Conservation (phyloP, 2,797 vertebrate genomes). For the Siniperca undulata region DNA sequence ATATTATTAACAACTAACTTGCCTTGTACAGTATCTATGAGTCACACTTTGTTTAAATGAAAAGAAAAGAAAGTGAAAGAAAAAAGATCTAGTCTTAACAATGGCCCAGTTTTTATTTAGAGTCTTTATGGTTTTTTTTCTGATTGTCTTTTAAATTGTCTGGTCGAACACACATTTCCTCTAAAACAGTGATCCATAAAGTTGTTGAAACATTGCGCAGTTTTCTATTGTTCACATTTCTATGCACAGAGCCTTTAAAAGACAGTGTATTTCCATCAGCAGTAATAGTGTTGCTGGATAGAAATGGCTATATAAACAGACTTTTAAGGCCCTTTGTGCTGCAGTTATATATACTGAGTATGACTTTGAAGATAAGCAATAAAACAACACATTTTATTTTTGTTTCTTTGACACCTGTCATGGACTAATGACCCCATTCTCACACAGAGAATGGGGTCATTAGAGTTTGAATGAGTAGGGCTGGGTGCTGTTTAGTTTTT, state of each 20-base stretch:
- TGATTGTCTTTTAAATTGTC: not conserved
- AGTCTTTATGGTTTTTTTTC: not conserved
- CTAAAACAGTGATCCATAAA: constrained; percentile 18
- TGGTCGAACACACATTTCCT: constrained; percentile 16
- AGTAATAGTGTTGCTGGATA: constrained; percentile 52
- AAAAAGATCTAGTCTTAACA: not conserved
- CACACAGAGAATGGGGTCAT: constrained; percentile 42
- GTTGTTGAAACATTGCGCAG: constrained; percentile 48
- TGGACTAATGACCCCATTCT: constrained; percentile 69
- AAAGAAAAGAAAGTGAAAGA: constrained; percentile 30
- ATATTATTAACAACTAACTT: not conserved
- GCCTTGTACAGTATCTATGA: not conserved
- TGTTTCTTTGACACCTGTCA: constrained; percentile 64
- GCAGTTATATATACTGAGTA: constrained; percentile 72
- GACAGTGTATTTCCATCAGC: constrained; percentile 58
- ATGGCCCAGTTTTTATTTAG: constrained; percentile 5
- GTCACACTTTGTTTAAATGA: constrained; percentile 1
- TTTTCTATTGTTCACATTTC: constrained; percentile 56
- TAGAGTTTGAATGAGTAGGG: constrained; percentile 54
- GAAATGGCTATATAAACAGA: constrained; percentile 54
- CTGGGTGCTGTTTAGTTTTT: constrained; percentile 51
- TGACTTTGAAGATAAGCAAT: constrained; percentile 87
- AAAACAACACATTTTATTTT: constrained; percentile 78
- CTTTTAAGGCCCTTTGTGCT: constrained; percentile 80
- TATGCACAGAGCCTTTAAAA: constrained; percentile 47